Evolutionary conservation across 2,113 vertebrate genomes (phyloP).

Genomic region (Isichthys henryi): DNA sequence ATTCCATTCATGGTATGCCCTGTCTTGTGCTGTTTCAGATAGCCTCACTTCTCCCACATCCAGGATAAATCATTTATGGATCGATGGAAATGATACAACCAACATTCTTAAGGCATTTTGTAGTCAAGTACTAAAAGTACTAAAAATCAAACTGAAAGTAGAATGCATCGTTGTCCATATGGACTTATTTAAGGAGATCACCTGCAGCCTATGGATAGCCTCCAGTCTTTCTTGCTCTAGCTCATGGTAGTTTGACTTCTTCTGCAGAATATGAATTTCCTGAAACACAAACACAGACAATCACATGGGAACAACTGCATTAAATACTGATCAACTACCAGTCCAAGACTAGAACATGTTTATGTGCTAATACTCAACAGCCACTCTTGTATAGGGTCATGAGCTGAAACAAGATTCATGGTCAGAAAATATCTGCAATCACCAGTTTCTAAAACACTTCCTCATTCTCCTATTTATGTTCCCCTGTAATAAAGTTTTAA

Average conservation of each 20-base stretch:
- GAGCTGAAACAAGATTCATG: background rate
- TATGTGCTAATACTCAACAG: too few species aligned
- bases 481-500: background rate
- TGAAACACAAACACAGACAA: slow-evolving; percentile 37
- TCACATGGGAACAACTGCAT: background rate
- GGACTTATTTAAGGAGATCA: slow-evolving; percentile 31
- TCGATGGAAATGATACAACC: background rate
- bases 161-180: background rate
- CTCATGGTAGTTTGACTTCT: slow-evolving; percentile 63
- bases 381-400: background rate
- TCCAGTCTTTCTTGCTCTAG: slow-evolving; percentile 71
- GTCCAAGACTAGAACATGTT: too few species aligned
- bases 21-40: background rate
- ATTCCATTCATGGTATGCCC: background rate
- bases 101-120: background rate
- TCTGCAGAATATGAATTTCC: slow-evolving; percentile 83
- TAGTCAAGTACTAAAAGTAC: background rate
- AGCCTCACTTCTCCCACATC: background rate
- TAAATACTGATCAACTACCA: background rate
- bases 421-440: background rate
- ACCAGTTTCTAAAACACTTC: background rate
- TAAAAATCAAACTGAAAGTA: background rate
- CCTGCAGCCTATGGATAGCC: slow-evolving; percentile 76
- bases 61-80: background rate
- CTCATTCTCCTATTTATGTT: background rate